Conservation (phyloP, 1,140 invertebrate genomes). For the Anthonomus grandis region DNA sequence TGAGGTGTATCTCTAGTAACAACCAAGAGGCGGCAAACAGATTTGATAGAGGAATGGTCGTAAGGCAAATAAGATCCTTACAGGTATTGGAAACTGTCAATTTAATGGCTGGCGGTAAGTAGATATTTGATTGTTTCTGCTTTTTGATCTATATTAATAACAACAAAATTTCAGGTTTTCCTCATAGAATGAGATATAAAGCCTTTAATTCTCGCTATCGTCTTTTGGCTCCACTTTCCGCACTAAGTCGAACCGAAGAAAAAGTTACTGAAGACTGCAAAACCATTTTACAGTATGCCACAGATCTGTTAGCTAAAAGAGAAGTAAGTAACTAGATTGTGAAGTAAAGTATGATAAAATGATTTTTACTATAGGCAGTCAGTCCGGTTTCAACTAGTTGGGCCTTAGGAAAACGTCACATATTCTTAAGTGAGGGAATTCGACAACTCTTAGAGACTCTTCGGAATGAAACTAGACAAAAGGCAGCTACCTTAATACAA, state of each 20-base stretch:
- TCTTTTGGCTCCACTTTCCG: constrained; percentile 73
- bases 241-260: constrained; percentile 72
- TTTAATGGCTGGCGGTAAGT: constrained; percentile 75
- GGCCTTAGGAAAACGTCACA: constrained; percentile 89
- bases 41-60: constrained; percentile 78
- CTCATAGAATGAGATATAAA: constrained; percentile 92
- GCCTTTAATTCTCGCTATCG: constrained; percentile 87
- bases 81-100: constrained; percentile 94
- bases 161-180: constrained; percentile 59
- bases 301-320: constrained; percentile 45
- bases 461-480: constrained; percentile 69
- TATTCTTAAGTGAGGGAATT: constrained; percentile 91
- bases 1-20: constrained; percentile 87
- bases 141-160: background rate
- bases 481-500: constrained; percentile 76
- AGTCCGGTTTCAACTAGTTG: constrained; percentile 69
- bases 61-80: constrained; percentile 82
- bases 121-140: background rate
- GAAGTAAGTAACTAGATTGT: constrained; percentile 5
- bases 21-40: constrained; percentile 69
- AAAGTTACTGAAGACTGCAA: constrained; percentile 77
- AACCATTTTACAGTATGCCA: constrained; percentile 67
- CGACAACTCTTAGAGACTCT: constrained; percentile 83
- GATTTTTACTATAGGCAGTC: constrained; percentile 42
- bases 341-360: background rate